phyloP scores from a whole-genome alignment of 2,888 invertebrate genomes.

The Asteroscopus sphinx region DNA sequence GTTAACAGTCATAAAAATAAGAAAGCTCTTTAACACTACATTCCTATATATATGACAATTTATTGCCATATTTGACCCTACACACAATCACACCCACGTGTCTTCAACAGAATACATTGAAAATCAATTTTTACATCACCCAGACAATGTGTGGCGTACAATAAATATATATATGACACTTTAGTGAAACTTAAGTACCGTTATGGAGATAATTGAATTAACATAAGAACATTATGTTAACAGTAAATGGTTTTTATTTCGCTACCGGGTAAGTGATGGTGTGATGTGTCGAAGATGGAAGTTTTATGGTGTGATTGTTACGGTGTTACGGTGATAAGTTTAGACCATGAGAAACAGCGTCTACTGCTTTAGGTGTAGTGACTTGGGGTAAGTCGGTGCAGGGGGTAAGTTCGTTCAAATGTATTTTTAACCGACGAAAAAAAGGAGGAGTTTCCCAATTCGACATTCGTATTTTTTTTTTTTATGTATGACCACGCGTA shows the following conservation, averaged over 20 bases:
- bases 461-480: no score
- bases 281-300: constrained; percentile 1
- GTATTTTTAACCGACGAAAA: no score
- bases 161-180: constrained; percentile 53
- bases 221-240: constrained; percentile 56
- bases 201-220: constrained; percentile 58
- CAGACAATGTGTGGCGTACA: constrained; percentile 50
- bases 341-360: no score
- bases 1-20: constrained; percentile 58
- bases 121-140: constrained; percentile 78
- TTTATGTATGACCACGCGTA: no score
- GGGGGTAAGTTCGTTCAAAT: no score
- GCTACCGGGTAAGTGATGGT: constrained; percentile 47
- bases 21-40: constrained; percentile 60
- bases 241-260: constrained; percentile 48
- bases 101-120: constrained; percentile 70
- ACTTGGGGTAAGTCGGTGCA: no score
- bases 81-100: constrained; percentile 67
- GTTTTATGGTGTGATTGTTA: constrained; percentile 1
- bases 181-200: constrained; percentile 48
- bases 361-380: no score
- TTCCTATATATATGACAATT: constrained; percentile 71
- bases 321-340: background rate
- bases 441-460: no score
- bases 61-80: constrained; percentile 70